Conservation (phyloP, 2,888 invertebrate genomes). For the Corythucha ciliata region DNA sequence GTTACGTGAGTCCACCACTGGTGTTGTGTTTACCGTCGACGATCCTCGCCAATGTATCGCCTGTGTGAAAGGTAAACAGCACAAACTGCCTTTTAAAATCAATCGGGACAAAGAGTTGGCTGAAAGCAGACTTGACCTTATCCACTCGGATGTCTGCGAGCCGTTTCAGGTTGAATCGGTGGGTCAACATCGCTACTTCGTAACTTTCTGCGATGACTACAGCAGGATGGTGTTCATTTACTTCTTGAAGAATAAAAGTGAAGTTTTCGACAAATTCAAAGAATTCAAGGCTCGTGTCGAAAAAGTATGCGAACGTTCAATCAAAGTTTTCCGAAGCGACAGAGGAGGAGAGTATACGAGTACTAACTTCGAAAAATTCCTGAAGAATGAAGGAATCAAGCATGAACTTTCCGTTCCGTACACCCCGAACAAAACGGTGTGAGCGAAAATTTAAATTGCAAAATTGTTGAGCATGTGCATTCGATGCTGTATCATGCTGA, state of each 20-base stretch:
- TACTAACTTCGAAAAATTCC: slow-evolving; percentile 25
- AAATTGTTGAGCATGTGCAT: slow-evolving; percentile 28
- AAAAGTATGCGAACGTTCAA: slow-evolving; percentile 33
- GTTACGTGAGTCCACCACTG: background rate
- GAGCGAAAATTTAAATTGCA: slow-evolving; percentile 25
- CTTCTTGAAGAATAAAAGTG: no score
- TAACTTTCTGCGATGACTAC: slow-evolving; percentile 35
- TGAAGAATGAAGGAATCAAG: slow-evolving; percentile 26
- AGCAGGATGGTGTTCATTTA: slow-evolving; percentile 33
- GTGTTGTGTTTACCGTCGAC: background rate
- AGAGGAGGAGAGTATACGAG: no score
- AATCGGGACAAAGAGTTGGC: background rate
- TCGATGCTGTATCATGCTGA: slow-evolving; percentile 22
- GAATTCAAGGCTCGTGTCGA: slow-evolving; percentile 33
- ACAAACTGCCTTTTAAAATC: background rate
- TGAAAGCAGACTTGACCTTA: slow-evolving; percentile 26
- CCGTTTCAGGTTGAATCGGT: slow-evolving; percentile 31
- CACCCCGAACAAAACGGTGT: slow-evolving; percentile 29
- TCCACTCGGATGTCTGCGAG: slow-evolving; percentile 34
- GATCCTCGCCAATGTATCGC: slow-evolving; percentile 6
- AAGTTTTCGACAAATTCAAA: slow-evolving; percentile 16
- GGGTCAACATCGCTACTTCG: slow-evolving; percentile 34
- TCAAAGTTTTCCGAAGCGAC: no score
- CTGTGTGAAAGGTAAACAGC: slow-evolving; percentile 4
- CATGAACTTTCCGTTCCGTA: slow-evolving; percentile 24